Base-by-base conservation (phyloP, 2,888 invertebrate species). In the Aspidiotus destructor region DNA sequence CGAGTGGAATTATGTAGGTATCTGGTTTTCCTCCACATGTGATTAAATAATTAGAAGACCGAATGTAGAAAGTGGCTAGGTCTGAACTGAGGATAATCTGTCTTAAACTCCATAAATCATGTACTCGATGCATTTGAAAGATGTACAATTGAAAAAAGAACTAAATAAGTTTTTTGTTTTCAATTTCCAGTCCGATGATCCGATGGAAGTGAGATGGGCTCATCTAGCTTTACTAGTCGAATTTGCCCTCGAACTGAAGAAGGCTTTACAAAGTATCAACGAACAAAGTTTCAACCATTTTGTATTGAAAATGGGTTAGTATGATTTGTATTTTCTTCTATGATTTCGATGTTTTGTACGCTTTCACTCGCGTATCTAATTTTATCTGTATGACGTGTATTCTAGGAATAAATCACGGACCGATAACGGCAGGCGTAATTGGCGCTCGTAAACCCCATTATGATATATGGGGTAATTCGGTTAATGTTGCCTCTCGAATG, bases 401-500 rank as follows among this genome's bases (percentile, higher is more conserved):
- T 71, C 8, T 73, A 81, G 82, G 95, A 57, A 90, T 96, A 72
- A 95, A 95, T 81, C 93, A 95, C 77, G 96, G 96, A 0, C 94
- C 95, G 11, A 92, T 95, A 71, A 93, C 92, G 0, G 95, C 95
- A 0, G 96, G 96, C 0, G 95, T 96, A 7, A 95, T 96, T 74
- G 95, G 96, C 13, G 94, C 93, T 0, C 81, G 92, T 64, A 95
- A 95, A 77, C 95, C 95, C 0, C 95, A 95, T 77, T 96, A 95
- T 76, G 95, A 96, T 77, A 95, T 96, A 74, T 94, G 93, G 93
- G 95, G 95, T 1, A 95, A 96, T 77, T 93, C 95, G 0, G 95
- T 96, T 15, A 98, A 98, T 76, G 96, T 98, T 1, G 95, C 97
- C 8, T 94, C 94, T 0, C 82, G 96, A 70, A 98, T 98, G 97